Base-by-base conservation (phyloP, 2,888 invertebrate species). In the Acleris sparsana region DNA sequence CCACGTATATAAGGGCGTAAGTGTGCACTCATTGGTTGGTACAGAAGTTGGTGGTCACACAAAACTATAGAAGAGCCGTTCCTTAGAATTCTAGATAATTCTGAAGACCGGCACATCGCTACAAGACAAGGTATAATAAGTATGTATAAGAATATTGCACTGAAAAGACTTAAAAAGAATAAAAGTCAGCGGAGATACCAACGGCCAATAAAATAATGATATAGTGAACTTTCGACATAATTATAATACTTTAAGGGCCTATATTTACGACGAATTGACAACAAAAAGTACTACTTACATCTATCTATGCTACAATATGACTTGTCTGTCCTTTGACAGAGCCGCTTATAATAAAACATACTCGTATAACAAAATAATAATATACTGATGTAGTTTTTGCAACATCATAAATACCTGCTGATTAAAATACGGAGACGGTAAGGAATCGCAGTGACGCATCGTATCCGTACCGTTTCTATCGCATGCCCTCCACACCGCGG, bases 271-370 rank as follows among this genome's bases (percentile, higher is more conserved):
- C 66, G 33, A 65, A 62, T 61, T 65, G 52, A 66, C 56, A 66
- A 61, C 61, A 52, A 66, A 65, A 60, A 61, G 60, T 62, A 53
- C 66, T 66, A 66, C 66, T 66, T 66, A 66, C 39, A 66, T 52
- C 61, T 66, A 66, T 55, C 53, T 49, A 39, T 13, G 13, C 11
- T 39, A 39, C 9, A 60, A 56, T 55, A 63, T 66, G 66, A 66
- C 66, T 66, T 62, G 52, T 62, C 66, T 51, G 66, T 20, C 66
- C 17, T 13, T 48, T 53, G 62, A 62, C 66, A 62, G 66, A 66
- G 51, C 58, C 29, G 5, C 52, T 62, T 60, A 61, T 39, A 4
- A 13, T 39, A 39, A 39, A 52, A 57, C 66, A 39, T 62, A 66
- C 56, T 61, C 33, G 52, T 48, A 62, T 57, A 51, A 61, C 46